A percentile compares a stretch with the other conserved stretches of the same genome.
These are phyloP conservation scores for Equus przewalskii DNA, from an alignment of 2,113 vertebrate genomes.

Conservation along the genomic window DNA sequence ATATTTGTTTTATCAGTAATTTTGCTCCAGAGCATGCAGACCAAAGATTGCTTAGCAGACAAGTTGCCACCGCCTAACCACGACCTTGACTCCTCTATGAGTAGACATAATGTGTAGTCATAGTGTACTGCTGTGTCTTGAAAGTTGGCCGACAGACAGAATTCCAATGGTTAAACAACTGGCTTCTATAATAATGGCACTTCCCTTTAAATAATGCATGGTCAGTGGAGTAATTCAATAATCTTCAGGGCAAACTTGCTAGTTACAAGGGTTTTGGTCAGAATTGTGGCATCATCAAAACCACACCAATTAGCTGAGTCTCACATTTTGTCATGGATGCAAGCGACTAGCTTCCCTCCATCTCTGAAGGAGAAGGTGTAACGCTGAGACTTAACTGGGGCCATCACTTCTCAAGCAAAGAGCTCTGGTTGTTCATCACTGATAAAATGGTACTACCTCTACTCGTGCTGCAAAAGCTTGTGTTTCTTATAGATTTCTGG, in stretches of 20 bases:
- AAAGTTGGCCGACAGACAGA: conserved; percentile 76
- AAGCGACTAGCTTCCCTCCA: neutral
- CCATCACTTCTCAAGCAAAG: conserved; percentile 16
- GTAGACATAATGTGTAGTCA: conserved; percentile 64
- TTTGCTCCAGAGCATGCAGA: conserved; percentile 42
- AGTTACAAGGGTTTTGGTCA: conserved; percentile 65
- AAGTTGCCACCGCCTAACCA: conserved; percentile 68
- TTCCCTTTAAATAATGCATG: conserved; percentile 83
- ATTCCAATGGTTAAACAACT: conserved; percentile 83
- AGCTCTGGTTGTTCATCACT: neutral
- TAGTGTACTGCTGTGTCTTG: conserved; percentile 55
- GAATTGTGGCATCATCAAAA: conserved; percentile 67
- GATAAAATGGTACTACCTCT: neutral
- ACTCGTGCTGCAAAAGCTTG: neutral
- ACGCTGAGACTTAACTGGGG: conserved; percentile 58
- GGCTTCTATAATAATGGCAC: conserved; percentile 80
- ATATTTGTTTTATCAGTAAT: conserved; percentile 63
- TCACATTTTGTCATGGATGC: conserved; percentile 55
- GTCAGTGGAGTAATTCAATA: conserved; percentile 82
- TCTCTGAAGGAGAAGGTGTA: conserved; percentile 25
- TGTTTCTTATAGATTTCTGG: conserved; percentile 14
- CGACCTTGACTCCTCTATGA: neutral
- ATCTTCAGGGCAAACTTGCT: conserved; percentile 66
- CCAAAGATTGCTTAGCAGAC: conserved; percentile 69
- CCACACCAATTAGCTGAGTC: conserved; percentile 59